A percentile compares a stretch with the other conserved stretches of the same genome.
These are phyloP conservation scores for Macaca nemestrina DNA, from an alignment of 2,113 vertebrate species.

Conservation along the genomic window DNA sequence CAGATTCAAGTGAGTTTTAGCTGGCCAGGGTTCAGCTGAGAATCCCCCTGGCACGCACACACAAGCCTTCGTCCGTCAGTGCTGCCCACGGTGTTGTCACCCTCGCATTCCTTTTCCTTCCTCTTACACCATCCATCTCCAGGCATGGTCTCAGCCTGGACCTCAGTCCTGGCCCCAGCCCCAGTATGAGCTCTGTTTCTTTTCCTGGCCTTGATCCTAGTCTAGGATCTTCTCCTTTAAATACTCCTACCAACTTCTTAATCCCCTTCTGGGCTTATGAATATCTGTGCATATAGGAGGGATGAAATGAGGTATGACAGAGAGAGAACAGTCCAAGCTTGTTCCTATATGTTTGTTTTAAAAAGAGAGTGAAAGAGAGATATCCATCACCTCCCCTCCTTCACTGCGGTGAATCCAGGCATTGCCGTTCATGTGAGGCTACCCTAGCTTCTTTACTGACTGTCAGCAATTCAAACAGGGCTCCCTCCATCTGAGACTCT, in stretches of 20 bases:
- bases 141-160: neutral
- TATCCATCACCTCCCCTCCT: neutral
- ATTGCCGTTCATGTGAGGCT: neutral
- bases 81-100: neutral
- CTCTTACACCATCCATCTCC: constrained; percentile 32
- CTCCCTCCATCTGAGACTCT: neutral
- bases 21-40: neutral
- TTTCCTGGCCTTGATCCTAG: constrained; percentile 49
- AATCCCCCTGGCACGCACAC: neutral
- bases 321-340: neutral
- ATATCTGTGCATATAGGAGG: neutral
- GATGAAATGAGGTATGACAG: neutral
- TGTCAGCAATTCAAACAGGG: neutral
- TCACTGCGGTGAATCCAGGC: neutral
- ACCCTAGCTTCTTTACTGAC: neutral
- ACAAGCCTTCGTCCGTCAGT: neutral
- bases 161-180: constrained; percentile 20
- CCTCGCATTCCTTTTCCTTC: constrained; percentile 15
- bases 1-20: neutral
- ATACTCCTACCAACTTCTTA: constrained; percentile 50
- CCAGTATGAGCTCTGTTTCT: constrained; percentile 49
- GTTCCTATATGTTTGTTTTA: neutral
- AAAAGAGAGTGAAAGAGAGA: neutral
- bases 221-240: constrained; percentile 40
- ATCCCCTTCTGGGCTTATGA: neutral